Conservation (phyloP, 2,888 invertebrate genomes). For the Deroplatys truncata region DNA sequence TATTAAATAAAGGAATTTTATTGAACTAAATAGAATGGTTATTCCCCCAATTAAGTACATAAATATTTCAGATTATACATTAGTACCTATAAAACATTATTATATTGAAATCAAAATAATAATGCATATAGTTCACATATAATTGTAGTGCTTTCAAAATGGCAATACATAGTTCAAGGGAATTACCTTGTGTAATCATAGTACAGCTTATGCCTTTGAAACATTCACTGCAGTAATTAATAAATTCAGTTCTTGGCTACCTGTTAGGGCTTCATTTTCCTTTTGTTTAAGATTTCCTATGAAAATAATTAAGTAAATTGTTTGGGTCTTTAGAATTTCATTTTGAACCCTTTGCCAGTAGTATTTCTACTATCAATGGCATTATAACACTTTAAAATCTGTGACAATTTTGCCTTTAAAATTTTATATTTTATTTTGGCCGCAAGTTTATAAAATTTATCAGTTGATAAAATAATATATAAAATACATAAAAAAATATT, state of each 20-base stretch:
- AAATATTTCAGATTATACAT: not conserved
- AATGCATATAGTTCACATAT: not conserved
- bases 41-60: not conserved
- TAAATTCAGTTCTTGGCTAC: not conserved
- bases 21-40: not conserved
- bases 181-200: not conserved
- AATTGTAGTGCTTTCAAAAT: not conserved
- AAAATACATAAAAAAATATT: not conserved
- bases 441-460: not conserved
- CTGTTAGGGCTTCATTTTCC: not conserved
- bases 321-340: not conserved
- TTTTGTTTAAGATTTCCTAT: not conserved
- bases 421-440: not conserved
- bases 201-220: not conserved
- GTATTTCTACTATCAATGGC: not conserved
- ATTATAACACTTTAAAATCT: not conserved
- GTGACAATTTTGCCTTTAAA: not conserved
- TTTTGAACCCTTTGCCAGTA: not conserved
- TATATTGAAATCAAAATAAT: not conserved
- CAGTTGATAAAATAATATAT: not conserved
- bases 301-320: too few relatives aligned
- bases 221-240: not conserved
- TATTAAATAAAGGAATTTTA: not conserved
- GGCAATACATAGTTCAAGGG: not conserved
- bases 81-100: not conserved